A percentile compares a stretch with the other conserved stretches of the same genome.
These are phyloP conservation scores for Aplocera efformata DNA, from an alignment of 2,888 invertebrate species.

Conservation along the genomic window DNA sequence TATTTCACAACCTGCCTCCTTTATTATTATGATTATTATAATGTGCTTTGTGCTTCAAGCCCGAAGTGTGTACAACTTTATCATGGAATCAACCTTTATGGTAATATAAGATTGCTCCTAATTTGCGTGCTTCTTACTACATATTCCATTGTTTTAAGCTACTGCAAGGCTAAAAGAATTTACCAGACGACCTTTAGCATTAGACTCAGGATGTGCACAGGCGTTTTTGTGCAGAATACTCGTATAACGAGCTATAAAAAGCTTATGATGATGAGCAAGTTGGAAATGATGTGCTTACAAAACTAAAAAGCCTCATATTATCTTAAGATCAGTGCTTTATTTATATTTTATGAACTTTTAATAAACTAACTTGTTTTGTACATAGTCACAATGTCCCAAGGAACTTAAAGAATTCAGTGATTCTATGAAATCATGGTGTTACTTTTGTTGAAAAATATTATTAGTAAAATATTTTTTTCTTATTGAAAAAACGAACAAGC, in stretches of 20 bases:
- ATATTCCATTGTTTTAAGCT: constrained; percentile 14
- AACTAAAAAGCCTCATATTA: constrained; percentile 7
- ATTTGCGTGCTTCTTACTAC: constrained; percentile 2
- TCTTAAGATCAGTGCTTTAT: constrained; percentile 12
- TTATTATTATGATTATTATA: constrained; percentile 53
- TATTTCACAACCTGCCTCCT: constrained; percentile 54
- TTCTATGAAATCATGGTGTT: no score
- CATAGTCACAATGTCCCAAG: no score
- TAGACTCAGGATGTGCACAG: constrained; percentile 4
- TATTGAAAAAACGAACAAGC: no score
- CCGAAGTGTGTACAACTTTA: constrained; percentile 42
- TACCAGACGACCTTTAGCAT: constrained; percentile 10
- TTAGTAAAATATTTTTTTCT: no score
- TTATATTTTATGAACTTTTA: constrained; percentile 1
- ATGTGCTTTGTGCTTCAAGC: constrained; percentile 37
- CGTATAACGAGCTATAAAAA: constrained; percentile 15
- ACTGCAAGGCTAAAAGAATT: constrained; percentile 2
- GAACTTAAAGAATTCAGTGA: no score
- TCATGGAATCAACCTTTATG: constrained; percentile 15
- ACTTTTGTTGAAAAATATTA: no score
- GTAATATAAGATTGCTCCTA: constrained; percentile 5
- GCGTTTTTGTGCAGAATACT: constrained; percentile 14
- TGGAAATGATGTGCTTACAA: constrained; percentile 3
- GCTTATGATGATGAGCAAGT: neutral
- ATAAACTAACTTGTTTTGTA: neutral